phyloP scores from a whole-genome alignment of 2,888 invertebrate species.

The Oligia strigilis region DNA sequence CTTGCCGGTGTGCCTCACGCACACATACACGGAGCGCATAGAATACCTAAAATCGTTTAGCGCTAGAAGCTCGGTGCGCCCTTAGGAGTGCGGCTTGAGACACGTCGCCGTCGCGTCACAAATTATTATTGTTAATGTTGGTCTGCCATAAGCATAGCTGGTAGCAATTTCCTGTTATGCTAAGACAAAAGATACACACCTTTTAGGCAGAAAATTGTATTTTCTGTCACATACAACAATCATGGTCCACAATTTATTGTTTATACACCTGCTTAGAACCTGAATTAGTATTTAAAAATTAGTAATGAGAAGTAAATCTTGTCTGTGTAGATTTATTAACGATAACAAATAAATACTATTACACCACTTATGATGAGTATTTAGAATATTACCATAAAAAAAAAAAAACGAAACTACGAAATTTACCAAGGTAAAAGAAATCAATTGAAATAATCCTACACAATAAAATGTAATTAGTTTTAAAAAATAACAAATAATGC shows the following conservation, averaged over 20 bases:
- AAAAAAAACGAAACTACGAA: slow-evolving; percentile 6
- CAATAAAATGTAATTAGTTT: neutral
- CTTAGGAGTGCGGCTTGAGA: no score
- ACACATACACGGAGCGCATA: no score
- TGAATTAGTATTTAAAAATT: neutral
- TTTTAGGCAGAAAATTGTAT: neutral
- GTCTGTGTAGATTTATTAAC: slow-evolving; percentile 4
- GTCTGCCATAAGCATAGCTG: neutral
- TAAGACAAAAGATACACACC: neutral
- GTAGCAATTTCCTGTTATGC: neutral
- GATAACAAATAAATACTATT: slow-evolving; percentile 11
- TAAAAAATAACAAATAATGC: neutral
- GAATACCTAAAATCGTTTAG: no score
- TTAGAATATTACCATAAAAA: neutral
- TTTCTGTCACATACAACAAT: neutral
- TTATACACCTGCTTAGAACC: neutral
- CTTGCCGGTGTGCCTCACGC: no score
- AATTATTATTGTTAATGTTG: neutral
- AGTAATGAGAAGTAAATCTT: neutral
- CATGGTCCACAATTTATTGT: neutral
- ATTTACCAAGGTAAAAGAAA: neutral
- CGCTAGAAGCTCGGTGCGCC: no score
- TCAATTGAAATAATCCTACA: neutral
- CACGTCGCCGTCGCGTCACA: no score
- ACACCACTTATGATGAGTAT: slow-evolving; percentile 3